Conservation (phyloP, 2,113 vertebrate species). For the Phalacrocorax aristotelis region DNA sequence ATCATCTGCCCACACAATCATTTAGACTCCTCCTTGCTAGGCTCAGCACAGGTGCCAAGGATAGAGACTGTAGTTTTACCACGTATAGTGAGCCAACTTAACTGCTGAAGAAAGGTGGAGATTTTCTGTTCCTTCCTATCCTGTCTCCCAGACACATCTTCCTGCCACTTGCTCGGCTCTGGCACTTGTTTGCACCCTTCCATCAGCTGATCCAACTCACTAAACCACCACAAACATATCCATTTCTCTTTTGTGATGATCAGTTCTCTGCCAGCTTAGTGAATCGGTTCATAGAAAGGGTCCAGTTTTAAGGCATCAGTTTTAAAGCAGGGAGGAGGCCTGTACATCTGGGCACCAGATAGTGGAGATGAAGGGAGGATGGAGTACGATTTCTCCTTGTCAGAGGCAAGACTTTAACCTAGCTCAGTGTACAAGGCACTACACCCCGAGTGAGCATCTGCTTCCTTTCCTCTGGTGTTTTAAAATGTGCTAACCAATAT, state of each 20-base stretch:
- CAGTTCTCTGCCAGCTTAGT: neutral
- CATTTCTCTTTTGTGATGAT: neutral
- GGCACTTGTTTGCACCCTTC: neutral
- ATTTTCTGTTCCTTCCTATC: neutral
- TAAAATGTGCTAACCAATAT: constrained; percentile 21
- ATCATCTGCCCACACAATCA: neutral
- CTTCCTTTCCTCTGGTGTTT: neutral
- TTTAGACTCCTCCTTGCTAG: neutral
- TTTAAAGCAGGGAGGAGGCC: neutral
- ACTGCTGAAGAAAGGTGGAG: neutral
- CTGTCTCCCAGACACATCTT: neutral
- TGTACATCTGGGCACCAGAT: neutral
- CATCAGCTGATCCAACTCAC: neutral
- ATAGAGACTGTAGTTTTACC: neutral
- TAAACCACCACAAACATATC: neutral
- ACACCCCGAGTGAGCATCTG: neutral
- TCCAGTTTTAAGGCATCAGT: neutral
- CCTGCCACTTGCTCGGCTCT: neutral
- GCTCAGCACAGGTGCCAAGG: neutral
- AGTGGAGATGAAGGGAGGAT: neutral
- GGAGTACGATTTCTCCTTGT: neutral
- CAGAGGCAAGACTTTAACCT: neutral
- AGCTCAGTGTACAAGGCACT: neutral
- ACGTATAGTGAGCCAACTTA: accelerated
- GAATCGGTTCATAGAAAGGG: neutral